phyloP scores from a whole-genome alignment of 2,113 vertebrate genomes.

The Hippocampus guttulatus region DNA sequence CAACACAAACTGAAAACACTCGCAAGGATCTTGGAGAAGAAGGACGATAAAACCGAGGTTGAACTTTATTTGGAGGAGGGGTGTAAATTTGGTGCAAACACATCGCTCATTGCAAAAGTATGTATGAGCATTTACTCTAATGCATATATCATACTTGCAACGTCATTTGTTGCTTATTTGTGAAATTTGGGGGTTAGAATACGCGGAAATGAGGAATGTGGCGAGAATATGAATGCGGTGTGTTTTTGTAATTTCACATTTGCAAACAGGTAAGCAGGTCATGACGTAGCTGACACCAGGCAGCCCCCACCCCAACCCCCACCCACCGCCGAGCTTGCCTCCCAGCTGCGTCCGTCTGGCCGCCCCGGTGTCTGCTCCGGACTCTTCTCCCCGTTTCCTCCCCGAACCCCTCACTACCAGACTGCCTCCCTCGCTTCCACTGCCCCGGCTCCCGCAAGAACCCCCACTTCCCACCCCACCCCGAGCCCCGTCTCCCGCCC shows the following conservation, averaged over 20 bases:
- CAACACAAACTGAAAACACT: too few species aligned
- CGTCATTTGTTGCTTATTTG: too few species aligned
- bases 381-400: constrained; percentile 54
- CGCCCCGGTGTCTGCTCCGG: constrained; percentile 71
- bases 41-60: too few species aligned
- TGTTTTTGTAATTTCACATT: neutral
- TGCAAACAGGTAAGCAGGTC: constrained; percentile 17
- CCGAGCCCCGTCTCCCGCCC: neutral
- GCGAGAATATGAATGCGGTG: neutral
- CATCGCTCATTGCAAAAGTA: too few species aligned
- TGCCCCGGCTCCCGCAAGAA: constrained; percentile 5
- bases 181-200: neutral
- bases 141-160: neutral
- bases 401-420: constrained; percentile 55
- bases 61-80: too few species aligned
- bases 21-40: too few species aligned
- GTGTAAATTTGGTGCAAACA: too few species aligned
- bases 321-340: constrained; percentile 66
- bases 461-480: neutral
- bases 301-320: constrained; percentile 54
- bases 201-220: neutral
- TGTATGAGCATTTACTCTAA: too few species aligned
- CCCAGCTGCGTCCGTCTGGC: constrained; percentile 66
- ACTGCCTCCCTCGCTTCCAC: constrained; percentile 46
- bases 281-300: constrained; percentile 16